phyloP scores from a whole-genome alignment of 2,888 invertebrate genomes.

The Danaus chrysippus region DNA sequence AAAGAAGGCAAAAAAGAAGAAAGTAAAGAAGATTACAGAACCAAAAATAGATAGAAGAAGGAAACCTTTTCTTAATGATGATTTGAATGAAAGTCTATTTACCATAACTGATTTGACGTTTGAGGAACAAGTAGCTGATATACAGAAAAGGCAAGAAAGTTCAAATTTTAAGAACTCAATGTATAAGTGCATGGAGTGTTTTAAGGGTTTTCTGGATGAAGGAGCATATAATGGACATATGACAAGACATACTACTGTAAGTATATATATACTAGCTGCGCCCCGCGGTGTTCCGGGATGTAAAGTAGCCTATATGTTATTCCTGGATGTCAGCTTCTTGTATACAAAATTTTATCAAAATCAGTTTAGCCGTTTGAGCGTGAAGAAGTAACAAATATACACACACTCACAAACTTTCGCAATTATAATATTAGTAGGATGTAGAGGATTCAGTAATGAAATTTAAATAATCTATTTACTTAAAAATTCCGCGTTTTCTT shows the following conservation, averaged over 20 bases:
- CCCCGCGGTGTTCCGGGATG: too few species aligned
- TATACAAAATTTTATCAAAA: too few species aligned
- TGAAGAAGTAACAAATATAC: too few species aligned
- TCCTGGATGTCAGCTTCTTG: too few species aligned
- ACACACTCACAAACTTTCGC: too few species aligned
- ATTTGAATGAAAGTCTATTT: constrained; percentile 61
- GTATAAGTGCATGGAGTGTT: constrained; percentile 63
- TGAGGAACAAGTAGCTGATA: constrained; percentile 65
- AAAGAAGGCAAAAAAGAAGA: constrained; percentile 30
- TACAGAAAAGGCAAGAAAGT: constrained; percentile 57
- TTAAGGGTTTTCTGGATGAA: constrained; percentile 63
- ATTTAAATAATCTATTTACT: too few species aligned
- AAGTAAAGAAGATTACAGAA: constrained; percentile 39
- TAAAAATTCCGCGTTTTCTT: too few species aligned
- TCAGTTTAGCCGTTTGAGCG: too few species aligned
- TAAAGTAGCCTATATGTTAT: too few species aligned
- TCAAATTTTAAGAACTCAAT: constrained; percentile 61
- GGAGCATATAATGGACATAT: constrained; percentile 63
- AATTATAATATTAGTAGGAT: too few species aligned
- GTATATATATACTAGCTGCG: constrained; percentile 36
- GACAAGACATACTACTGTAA: constrained; percentile 58
- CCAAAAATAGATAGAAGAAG: constrained; percentile 59
- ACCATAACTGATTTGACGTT: constrained; percentile 54
- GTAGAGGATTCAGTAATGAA: too few species aligned
- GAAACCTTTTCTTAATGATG: constrained; percentile 62